phyloP scores from a whole-genome alignment of 2,888 invertebrate genomes.

The Epirrita christyi region DNA sequence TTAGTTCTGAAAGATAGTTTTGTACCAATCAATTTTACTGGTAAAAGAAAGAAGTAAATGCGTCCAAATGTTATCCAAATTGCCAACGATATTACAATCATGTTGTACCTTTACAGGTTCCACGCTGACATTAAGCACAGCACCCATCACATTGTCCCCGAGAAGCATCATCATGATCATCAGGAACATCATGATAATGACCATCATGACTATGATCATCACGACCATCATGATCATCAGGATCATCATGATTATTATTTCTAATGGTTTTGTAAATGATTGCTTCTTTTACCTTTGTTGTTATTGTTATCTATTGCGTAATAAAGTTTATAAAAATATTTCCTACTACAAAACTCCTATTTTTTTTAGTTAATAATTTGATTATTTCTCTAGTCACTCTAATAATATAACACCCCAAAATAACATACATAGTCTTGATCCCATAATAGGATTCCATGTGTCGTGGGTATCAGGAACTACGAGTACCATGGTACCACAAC shows the following conservation, averaged over 20 bases:
- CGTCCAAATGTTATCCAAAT: no score
- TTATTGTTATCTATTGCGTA: conserved; percentile 4
- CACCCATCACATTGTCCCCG: conserved; percentile 40
- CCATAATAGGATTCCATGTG: no score
- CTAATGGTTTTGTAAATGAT: background rate
- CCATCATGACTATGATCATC: conserved; percentile 68
- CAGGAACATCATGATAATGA: conserved; percentile 47
- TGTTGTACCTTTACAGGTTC: conserved; percentile 38
- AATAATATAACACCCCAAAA: no score
- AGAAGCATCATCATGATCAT: conserved; percentile 42
- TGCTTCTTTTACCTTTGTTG: background rate
- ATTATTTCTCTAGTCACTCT: no score
- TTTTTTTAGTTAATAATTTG: no score
- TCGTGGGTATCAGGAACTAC: no score
- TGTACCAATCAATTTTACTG: no score
- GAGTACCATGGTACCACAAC: no score
- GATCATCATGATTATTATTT: conserved; percentile 64
- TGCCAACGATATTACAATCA: background rate
- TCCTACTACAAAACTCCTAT: background rate
- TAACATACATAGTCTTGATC: no score
- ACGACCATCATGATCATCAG: conserved; percentile 70
- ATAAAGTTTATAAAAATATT: conserved; percentile 7
- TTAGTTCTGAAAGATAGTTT: no score
- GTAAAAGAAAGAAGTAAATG: no score
- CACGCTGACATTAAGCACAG: conserved; percentile 38